Conservation (phyloP, 2,888 invertebrate species). For the Cantharis rufa region DNA sequence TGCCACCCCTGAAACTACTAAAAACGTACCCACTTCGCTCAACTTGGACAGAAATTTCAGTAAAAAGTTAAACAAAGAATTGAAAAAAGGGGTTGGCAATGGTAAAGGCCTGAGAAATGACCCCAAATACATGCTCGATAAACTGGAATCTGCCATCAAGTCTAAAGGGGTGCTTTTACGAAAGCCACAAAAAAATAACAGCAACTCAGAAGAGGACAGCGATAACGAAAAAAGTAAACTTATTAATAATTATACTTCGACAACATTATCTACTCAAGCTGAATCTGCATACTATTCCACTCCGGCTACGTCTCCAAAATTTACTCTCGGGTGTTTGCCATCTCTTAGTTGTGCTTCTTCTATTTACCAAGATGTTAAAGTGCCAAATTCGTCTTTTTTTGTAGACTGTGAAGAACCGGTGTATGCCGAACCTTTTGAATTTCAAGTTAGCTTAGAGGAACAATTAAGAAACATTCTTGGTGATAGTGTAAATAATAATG, state of each 20-base stretch:
- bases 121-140: conserved; percentile 68
- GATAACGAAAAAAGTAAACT: conserved; percentile 43
- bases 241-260: conserved; percentile 1
- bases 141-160: conserved; percentile 64
- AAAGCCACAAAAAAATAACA: conserved; percentile 40
- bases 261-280: conserved; percentile 5
- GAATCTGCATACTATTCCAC: conserved; percentile 22
- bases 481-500: conserved; percentile 27
- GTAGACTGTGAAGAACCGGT: conserved; percentile 60
- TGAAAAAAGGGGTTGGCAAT: conserved; percentile 30
- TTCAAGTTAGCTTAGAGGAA: conserved; percentile 30
- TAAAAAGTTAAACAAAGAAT: conserved; percentile 34
- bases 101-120: conserved; percentile 48
- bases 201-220: conserved; percentile 50
- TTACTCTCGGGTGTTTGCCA: conserved; percentile 53
- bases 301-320: conserved; percentile 28
- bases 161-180: conserved; percentile 54
- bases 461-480: conserved; percentile 25
- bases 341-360: conserved; percentile 49
- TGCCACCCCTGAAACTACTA: conserved; percentile 16
- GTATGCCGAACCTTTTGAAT: conserved; percentile 65
- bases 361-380: conserved; percentile 48
- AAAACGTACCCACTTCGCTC: conserved; percentile 5
- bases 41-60: conserved; percentile 33
- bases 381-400: conserved; percentile 51